These are phyloP conservation scores for Cynodonichthys magdalenae DNA, from an alignment of 2,797 vertebrate genomes.

Conservation along the genomic window DNA sequence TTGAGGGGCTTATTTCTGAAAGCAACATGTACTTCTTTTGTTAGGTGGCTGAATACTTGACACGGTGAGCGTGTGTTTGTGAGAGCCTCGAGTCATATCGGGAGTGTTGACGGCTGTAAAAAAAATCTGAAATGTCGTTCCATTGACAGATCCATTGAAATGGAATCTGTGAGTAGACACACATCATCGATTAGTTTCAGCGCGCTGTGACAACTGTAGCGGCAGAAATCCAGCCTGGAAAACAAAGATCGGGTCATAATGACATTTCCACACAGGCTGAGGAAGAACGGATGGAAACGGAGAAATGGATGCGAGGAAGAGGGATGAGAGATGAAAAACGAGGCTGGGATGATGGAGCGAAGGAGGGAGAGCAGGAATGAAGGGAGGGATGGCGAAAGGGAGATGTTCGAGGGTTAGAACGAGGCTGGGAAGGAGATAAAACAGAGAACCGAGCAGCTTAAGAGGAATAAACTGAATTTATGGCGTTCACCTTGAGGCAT, in stretches of 20 bases:
- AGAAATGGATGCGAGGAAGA: slow-evolving; percentile 19
- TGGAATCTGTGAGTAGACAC: slow-evolving; percentile 35
- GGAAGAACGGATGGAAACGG: slow-evolving; percentile 8
- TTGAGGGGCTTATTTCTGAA: slow-evolving; percentile 20
- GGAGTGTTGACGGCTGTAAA: slow-evolving; percentile 29
- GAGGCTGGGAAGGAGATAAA: slow-evolving; percentile 56
- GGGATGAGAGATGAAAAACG: slow-evolving; percentile 10
- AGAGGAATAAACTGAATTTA: slow-evolving; percentile 74
- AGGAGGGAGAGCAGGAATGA: slow-evolving; percentile 30
- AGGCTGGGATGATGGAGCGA: slow-evolving; percentile 10
- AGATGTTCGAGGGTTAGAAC: slow-evolving; percentile 32
- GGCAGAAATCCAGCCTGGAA: slow-evolving; percentile 40
- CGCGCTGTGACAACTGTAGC: slow-evolving; percentile 42
- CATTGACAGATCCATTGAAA: slow-evolving; percentile 47
- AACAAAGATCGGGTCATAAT: slow-evolving; percentile 44
- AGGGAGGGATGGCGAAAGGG: slow-evolving; percentile 38
- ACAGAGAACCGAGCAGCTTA: slow-evolving; percentile 57
- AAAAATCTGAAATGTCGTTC: slow-evolving; percentile 41
- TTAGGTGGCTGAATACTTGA: slow-evolving; percentile 27
- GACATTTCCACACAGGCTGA: slow-evolving; percentile 44
- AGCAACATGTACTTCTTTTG: slow-evolving; percentile 30
- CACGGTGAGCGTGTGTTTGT: not conserved
- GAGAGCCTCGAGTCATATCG: slow-evolving; percentile 14
- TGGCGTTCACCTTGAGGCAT: slow-evolving; percentile 73
- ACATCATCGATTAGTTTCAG: slow-evolving; percentile 41